phyloP scores from a whole-genome alignment of 2,797 vertebrate species.

The Megalops cyprinoides region DNA sequence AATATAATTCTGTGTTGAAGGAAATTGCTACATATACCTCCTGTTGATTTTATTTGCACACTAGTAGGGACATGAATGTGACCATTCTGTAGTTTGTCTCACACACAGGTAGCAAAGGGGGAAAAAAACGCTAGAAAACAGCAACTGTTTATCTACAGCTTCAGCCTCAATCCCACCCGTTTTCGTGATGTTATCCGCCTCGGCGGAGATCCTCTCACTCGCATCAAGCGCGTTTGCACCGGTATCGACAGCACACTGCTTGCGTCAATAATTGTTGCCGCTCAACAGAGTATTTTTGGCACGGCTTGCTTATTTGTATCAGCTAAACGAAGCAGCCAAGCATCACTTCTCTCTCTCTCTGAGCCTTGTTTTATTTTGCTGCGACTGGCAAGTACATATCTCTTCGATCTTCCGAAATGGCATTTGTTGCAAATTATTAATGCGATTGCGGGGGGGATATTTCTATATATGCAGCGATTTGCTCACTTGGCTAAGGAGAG shows the following conservation, averaged over 20 bases:
- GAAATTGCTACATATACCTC: no score
- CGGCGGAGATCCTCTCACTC: conserved; percentile 36
- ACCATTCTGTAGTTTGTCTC: background rate
- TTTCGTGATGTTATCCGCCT: conserved; percentile 27
- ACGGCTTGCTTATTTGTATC: conserved; percentile 20
- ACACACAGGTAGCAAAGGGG: conserved; percentile 37
- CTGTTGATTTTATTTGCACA: background rate
- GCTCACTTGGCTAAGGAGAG: conserved; percentile 8
- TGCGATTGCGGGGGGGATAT: conserved; percentile 35
- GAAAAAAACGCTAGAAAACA: conserved; percentile 36
- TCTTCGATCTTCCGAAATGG: conserved; percentile 39
- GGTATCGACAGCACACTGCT: conserved; percentile 40
- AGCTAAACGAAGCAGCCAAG: conserved; percentile 49
- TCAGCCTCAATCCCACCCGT: conserved; percentile 25
- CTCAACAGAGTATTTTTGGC: conserved; percentile 34
- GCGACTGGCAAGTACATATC: conserved; percentile 25
- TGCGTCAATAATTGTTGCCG: conserved; percentile 40
- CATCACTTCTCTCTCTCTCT: conserved; percentile 35
- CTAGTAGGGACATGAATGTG: background rate
- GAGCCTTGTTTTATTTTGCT: conserved; percentile 37
- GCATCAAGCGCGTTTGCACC: conserved; percentile 34
- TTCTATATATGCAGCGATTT: conserved; percentile 30
- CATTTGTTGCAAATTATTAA: conserved; percentile 35
- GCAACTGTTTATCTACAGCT: conserved; percentile 44
- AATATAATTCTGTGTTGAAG: background rate